A percentile compares a stretch with the other conserved stretches of the same genome.
Evolutionary conservation across 2,113 vertebrate species (phyloP).

Genomic region (Theropithecus gelada): DNA sequence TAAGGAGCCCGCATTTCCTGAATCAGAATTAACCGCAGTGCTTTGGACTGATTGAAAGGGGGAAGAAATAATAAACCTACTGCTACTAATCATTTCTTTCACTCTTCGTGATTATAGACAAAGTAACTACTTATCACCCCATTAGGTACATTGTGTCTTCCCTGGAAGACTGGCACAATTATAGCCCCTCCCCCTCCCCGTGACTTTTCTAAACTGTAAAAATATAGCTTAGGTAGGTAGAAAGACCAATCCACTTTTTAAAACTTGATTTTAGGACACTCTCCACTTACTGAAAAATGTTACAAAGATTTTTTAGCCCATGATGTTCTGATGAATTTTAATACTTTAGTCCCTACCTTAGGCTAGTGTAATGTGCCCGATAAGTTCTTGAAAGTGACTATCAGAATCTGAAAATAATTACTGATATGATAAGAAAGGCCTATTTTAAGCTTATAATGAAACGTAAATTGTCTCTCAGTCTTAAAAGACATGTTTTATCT

Average conservation of each 20-base stretch:
- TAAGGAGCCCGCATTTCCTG: slow-evolving; percentile 46
- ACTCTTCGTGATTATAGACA: not conserved
- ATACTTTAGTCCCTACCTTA: slow-evolving; percentile 43
- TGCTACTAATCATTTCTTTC: slow-evolving; percentile 26
- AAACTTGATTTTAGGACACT: slow-evolving; percentile 12
- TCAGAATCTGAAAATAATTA: slow-evolving; percentile 60
- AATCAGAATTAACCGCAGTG: slow-evolving; percentile 52
- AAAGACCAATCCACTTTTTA: slow-evolving; percentile 7
- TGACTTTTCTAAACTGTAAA: slow-evolving; percentile 40
- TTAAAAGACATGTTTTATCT: slow-evolving; percentile 47
- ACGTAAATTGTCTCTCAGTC: not conserved
- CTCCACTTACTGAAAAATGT: slow-evolving; percentile 11
- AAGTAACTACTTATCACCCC: not conserved
- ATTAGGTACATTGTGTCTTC: not conserved
- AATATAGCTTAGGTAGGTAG: slow-evolving; percentile 15
- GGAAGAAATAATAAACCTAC: not conserved
- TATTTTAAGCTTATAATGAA: slow-evolving; percentile 62
- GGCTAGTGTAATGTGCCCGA: not conserved
- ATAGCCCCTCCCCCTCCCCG: not conserved
- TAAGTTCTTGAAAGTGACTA: slow-evolving; percentile 60
- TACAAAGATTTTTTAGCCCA: not conserved
- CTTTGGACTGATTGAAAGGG: slow-evolving; percentile 52
- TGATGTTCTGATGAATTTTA: slow-evolving; percentile 35
- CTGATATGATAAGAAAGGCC: slow-evolving; percentile 37
- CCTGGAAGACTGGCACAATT: not conserved